Evolutionary conservation across 53 echinoderm and acorn worm species (phyloP).

Genomic region (Pentamera pediparva): DNA sequence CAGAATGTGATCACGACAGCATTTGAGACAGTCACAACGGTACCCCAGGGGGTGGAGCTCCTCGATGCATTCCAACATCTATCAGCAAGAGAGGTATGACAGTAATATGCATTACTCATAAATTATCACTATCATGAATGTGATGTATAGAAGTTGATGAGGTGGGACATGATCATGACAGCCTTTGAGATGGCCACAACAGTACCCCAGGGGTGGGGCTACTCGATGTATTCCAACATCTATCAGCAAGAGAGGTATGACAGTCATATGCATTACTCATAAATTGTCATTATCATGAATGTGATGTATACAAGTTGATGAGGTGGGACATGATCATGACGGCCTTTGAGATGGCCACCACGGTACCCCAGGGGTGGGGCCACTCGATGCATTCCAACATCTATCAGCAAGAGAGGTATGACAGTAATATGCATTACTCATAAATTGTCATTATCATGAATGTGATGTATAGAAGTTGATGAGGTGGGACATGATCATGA

Average conservation of each 20-base stretch:
- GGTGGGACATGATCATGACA: conserved; percentile 93
- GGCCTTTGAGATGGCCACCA: conserved; percentile 93
- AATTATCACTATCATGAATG: too few relatives aligned
- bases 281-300: too few relatives aligned
- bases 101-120: too few relatives aligned
- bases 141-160: conserved; percentile 97
- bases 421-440: too few relatives aligned
- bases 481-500: conserved; percentile 95
- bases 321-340: conserved; percentile 95
- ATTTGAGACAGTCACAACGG: conserved; percentile 94
- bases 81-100: conserved; percentile 82
- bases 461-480: too few relatives aligned
- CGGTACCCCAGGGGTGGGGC: conserved; percentile 84
- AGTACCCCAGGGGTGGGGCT: conserved; percentile 85
- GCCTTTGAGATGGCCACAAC: conserved; percentile 96
- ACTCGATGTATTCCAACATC: conserved; percentile 95
- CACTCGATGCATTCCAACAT: conserved; percentile 95
- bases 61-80: conserved; percentile 98
- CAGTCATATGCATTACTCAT: too few relatives aligned
- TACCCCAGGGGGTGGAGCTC: conserved; percentile 86
- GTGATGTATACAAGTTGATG: conserved; percentile 97
- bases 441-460: too few relatives aligned
- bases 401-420: conserved; percentile 92
- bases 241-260: conserved; percentile 88
- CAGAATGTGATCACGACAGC: conserved; percentile 97